phyloP scores from a whole-genome alignment of 1,140 invertebrate genomes.

The Megathymus violae region DNA sequence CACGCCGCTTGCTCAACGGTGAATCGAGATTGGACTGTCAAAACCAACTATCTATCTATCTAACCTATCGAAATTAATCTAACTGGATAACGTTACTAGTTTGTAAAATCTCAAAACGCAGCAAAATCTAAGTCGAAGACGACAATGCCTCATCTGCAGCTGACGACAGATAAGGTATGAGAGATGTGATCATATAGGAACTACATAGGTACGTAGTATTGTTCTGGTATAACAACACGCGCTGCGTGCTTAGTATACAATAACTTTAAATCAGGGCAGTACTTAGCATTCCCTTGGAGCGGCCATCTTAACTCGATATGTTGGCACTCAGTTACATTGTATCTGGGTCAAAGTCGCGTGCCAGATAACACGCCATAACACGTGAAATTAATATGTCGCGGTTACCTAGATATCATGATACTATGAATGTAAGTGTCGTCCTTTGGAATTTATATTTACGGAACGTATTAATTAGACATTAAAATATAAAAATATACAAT shows the following conservation, averaged over 20 bases:
- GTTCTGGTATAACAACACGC: background rate
- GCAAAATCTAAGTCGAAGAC: background rate
- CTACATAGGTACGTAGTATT: background rate
- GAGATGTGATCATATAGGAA: background rate
- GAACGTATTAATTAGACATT: background rate
- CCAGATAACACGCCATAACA: conserved; percentile 48
- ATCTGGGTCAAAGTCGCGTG: conserved; percentile 78
- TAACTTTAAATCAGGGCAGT: conserved; percentile 17
- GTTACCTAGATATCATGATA: conserved; percentile 24
- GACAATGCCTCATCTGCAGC: background rate
- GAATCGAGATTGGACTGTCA: conserved; percentile 65
- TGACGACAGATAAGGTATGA: conserved; percentile 6
- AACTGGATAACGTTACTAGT: conserved; percentile 18
- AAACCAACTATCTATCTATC: conserved; percentile 49
- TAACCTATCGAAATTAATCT: conserved; percentile 38
- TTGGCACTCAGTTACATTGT: conserved; percentile 50
- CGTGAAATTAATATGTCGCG: conserved; percentile 31
- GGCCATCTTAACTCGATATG: conserved; percentile 61
- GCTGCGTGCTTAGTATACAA: conserved; percentile 7
- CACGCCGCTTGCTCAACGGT: conserved; percentile 69
- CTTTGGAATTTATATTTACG: no score
- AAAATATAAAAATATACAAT: background rate
- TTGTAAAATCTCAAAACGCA: background rate
- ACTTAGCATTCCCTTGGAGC: conserved; percentile 58
- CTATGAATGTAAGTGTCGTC: conserved; percentile 16